These are phyloP conservation scores for Hoplias malabaricus DNA, from an alignment of 2,113 vertebrate genomes.

Conservation along the genomic window DNA sequence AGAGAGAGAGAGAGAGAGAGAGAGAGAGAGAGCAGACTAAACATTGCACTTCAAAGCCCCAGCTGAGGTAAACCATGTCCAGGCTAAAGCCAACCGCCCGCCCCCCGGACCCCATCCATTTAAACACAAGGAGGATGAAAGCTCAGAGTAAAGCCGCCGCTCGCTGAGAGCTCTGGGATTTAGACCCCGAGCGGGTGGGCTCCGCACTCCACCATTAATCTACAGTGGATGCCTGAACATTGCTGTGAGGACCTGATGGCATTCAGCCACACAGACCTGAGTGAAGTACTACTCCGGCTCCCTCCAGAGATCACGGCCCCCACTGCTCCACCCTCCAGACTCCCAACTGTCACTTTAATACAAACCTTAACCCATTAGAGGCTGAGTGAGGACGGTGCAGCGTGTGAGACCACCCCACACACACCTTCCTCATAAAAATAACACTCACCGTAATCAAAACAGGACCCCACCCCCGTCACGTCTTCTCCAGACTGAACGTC, in stretches of 20 bases:
- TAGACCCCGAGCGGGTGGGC: constrained; percentile 12
- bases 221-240: too few species aligned
- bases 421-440: not conserved
- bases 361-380: not conserved
- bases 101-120: too few species aligned
- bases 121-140: constrained; percentile 14
- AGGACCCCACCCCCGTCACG: too few species aligned
- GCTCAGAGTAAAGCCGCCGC: not conserved
- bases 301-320: too few species aligned
- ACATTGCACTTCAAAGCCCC: constrained; percentile 49
- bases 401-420: not conserved
- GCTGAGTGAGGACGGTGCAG: not conserved
- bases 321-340: not conserved
- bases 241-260: too few species aligned
- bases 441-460: not conserved
- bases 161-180: constrained; percentile 23
- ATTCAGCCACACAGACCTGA: too few species aligned
- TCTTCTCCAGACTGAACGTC: not conserved
- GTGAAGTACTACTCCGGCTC: too few species aligned
- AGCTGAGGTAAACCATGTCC: constrained; percentile 42
- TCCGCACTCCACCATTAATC: not conserved
- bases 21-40: constrained; percentile 48
- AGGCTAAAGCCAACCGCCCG: not conserved
- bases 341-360: not conserved
- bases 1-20: too few species aligned